Evolutionary conservation across 2,888 invertebrate species (phyloP).

Genomic region (Lycocerus yunnanus): DNA sequence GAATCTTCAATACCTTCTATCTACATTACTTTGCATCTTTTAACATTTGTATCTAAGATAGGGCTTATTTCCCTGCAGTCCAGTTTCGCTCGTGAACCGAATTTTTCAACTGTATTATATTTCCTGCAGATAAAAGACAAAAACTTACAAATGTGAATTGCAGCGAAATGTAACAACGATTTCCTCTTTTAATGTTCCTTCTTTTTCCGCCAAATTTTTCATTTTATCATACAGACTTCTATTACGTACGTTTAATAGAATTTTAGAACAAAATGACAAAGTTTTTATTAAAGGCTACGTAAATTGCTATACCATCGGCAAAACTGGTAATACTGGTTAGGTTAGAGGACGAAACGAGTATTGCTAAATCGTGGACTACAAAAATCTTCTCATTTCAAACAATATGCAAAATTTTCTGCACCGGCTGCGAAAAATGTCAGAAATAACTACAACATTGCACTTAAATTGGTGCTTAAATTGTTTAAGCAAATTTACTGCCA

Average conservation of each 20-base stretch:
- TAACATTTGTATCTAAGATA: conserved; percentile 50
- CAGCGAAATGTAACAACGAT: conserved; percentile 32
- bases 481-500: not conserved
- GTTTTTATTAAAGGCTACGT: not conserved
- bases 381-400: conserved; percentile 39
- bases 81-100: conserved; percentile 49
- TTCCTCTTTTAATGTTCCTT: conserved; percentile 31
- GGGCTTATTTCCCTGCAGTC: conserved; percentile 53
- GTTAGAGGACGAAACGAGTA: conserved; percentile 33
- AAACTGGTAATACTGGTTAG: conserved; percentile 28
- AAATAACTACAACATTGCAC: conserved; percentile 35
- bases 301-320: conserved; percentile 1
- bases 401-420: conserved; percentile 51
- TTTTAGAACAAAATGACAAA: not conserved
- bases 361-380: conserved; percentile 44
- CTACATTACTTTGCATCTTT: conserved; percentile 54
- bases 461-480: not conserved
- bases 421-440: conserved; percentile 51
- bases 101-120: conserved; percentile 48
- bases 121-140: conserved; percentile 46
- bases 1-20: conserved; percentile 50
- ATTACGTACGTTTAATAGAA: not conserved
- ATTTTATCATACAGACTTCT: not conserved
- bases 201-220: conserved; percentile 26
- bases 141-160: conserved; percentile 34